A percentile compares a stretch with the other conserved stretches of the same genome.
phyloP scores from a whole-genome alignment of 2,888 invertebrate species.

The Acanthopleura granulata region DNA sequence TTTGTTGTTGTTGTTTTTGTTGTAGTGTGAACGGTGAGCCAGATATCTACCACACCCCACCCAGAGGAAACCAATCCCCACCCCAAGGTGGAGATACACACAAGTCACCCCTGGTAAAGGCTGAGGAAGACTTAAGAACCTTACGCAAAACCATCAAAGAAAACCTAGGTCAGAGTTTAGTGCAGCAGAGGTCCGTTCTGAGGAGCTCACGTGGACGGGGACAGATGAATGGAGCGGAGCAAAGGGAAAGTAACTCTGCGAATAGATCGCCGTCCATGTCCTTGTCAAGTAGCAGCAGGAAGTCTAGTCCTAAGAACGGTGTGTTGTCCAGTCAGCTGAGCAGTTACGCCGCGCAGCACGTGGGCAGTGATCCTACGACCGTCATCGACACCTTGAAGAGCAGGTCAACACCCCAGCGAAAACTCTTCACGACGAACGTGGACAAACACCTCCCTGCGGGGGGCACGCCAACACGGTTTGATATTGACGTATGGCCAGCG shows the following conservation, averaged over 20 bases:
- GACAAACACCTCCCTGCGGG: background rate
- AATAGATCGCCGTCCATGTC: too few relatives aligned
- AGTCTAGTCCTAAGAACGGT: too few relatives aligned
- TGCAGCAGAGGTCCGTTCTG: background rate
- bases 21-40: too few relatives aligned
- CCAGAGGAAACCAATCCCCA: too few relatives aligned
- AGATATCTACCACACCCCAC: too few relatives aligned
- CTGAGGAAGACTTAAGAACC: constrained; percentile 52
- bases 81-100: background rate
- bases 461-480: constrained; percentile 42
- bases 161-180: constrained; percentile 9
- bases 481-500: constrained; percentile 30
- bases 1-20: too few relatives aligned
- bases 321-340: too few relatives aligned
- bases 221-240: background rate
- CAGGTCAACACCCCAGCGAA: background rate
- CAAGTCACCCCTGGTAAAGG: constrained; percentile 53
- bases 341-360: too few relatives aligned
- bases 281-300: too few relatives aligned
- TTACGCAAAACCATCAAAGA: constrained; percentile 36
- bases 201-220: background rate
- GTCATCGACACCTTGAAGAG: background rate
- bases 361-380: background rate
- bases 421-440: too few relatives aligned
- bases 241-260: too few relatives aligned